Percentiles rank a stretch among this genome's conserved stretches.
These are phyloP conservation scores for Platyrinchus mystaceus DNA, from an alignment of 2,797 vertebrate species.

Conservation along the genomic window DNA sequence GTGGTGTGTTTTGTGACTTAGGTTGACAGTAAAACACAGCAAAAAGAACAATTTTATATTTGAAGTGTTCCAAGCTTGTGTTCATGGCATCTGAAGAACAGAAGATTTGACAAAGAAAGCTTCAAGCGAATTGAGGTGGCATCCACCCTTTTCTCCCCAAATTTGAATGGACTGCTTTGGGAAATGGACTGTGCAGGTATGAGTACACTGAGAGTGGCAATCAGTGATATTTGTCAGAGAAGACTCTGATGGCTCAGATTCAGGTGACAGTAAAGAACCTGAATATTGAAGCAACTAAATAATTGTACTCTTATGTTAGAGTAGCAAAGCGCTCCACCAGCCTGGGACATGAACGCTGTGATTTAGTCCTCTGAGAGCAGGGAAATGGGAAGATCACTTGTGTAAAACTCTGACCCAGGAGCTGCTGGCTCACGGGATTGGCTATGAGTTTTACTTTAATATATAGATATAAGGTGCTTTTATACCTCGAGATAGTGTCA, in stretches of 20 bases:
- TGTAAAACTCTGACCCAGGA: too few species aligned
- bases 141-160: accelerated
- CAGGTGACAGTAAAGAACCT: neutral
- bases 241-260: neutral
- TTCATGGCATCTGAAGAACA: neutral
- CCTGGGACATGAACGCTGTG: accelerated
- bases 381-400: neutral
- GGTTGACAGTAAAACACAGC: neutral
- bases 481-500: too few species aligned
- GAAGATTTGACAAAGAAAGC: neutral
- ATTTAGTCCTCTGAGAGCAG: neutral
- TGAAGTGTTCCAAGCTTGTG: neutral
- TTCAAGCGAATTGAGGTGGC: accelerated
- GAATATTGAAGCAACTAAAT: neutral
- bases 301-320: neutral
- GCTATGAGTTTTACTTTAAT: too few species aligned
- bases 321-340: neutral
- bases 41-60: neutral
- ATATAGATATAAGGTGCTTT: too few species aligned
- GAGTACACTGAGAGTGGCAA: neutral
- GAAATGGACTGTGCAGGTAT: neutral
- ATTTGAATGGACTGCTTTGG: neutral
- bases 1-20: neutral
- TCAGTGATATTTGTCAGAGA: neutral
- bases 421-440: too few species aligned